A percentile compares a stretch with the other conserved stretches of the same genome.
These are phyloP conservation scores for Struthio camelus DNA, from an alignment of 2,113 vertebrate genomes.

Conservation along the genomic window DNA sequence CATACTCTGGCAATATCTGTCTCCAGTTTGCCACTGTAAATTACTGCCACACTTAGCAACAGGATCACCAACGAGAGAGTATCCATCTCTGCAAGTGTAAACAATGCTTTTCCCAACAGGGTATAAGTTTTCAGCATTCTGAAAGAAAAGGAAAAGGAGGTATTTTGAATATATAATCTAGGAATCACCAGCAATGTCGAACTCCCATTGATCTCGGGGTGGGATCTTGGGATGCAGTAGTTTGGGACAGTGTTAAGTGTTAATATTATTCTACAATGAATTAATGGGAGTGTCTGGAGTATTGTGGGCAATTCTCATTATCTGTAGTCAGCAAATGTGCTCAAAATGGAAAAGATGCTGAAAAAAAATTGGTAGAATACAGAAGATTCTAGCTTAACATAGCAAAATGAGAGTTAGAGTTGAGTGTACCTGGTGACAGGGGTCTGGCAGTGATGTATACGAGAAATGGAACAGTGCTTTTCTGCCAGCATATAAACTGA, in stretches of 20 bases:
- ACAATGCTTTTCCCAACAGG: conserved; percentile 80
- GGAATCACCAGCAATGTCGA: not conserved
- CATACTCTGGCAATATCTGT: conserved; percentile 84
- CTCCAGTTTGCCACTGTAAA: conserved; percentile 78
- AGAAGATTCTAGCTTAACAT: not conserved
- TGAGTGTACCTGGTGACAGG: not conserved
- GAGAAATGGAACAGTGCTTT: not conserved
- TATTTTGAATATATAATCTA: not conserved
- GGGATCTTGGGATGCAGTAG: not conserved
- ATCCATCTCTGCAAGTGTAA: conserved; percentile 83
- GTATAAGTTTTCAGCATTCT: conserved; percentile 73
- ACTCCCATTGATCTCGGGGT: not conserved
- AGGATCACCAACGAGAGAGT: conserved; percentile 80
- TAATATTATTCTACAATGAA: not conserved
- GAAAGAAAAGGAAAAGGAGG: conserved; percentile 27
- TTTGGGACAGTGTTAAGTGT: not conserved
- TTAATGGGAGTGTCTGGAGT: not conserved
- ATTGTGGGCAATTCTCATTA: not conserved
- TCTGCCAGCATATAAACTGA: not conserved
- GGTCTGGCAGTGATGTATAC: not conserved
- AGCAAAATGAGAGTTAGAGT: not conserved
- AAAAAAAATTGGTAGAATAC: not conserved
- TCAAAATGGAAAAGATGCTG: not conserved
- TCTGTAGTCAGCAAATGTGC: not conserved
- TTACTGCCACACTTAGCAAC: conserved; percentile 80